Base-by-base conservation (phyloP, 2,797 vertebrate genomes). In the Peromyscus eremicus region DNA sequence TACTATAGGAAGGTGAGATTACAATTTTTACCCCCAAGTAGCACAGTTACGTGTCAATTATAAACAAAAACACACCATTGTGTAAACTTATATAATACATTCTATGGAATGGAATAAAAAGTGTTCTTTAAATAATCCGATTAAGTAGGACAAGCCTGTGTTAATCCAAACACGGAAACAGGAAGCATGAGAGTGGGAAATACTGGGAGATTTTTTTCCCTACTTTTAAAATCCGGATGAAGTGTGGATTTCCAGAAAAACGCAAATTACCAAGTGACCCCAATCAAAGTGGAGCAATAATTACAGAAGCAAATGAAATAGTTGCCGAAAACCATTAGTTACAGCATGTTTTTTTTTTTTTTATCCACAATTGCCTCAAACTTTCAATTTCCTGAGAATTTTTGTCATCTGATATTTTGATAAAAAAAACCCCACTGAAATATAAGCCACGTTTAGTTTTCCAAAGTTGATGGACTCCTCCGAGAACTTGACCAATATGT, bases 101-200 rank as follows among this genome's bases (percentile, higher is more conserved):
- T 34, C 25, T 77, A 32, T n/a, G 49, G 27, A 60, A 37, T 46
- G 64, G n/a, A 32, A 64, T 46, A 23, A 71, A 29, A 43, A 62
- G 29, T 27, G 9, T 23, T 76, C n/a, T 76, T 90, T 57, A 84
- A 37, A 19, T 40, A 52, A 13, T 66, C 14, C 3, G 9, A 62
- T 68, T 62, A 64, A 43, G 34, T 40, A 37, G 70, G 55, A 66
- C 6, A 29, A 86, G 12, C 52, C 13, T 5, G n/a, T 27, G 21
- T n/a, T 9, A 27, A 34, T 5, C 0, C 2, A 66, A 55, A 25
- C 27, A 40, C 0, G 2, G 4, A 49, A 13, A 2, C 16, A 49
- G 89, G 82, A 79, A 77, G 2, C 55, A 11, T 3, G 11, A 37
- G 68, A 25, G 62, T 46, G 27, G 10, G 19, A 27, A 57, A 32